These are phyloP conservation scores for Procavia capensis DNA, from an alignment of 2,113 vertebrate species.

Conservation along the genomic window DNA sequence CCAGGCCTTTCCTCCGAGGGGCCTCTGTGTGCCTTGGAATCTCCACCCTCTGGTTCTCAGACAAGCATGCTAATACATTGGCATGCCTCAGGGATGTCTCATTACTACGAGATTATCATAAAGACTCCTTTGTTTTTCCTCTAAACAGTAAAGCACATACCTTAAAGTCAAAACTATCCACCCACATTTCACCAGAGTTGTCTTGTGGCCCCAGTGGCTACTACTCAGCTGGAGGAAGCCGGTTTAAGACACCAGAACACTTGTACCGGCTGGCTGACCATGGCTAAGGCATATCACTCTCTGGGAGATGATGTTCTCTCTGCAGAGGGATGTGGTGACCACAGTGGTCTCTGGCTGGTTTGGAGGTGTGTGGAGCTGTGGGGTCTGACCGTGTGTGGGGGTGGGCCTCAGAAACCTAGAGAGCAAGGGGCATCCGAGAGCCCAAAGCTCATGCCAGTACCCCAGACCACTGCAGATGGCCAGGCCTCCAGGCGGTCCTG, in stretches of 20 bases:
- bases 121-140: neutral
- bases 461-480: neutral
- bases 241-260: neutral
- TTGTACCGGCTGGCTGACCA: neutral
- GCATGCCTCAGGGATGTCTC: neutral
- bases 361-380: no score
- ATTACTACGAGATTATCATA: neutral
- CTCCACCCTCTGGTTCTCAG: neutral
- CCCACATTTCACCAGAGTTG: no score
- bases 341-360: neutral
- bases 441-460: neutral
- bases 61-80: neutral
- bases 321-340: neutral
- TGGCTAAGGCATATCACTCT: neutral
- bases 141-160: neutral
- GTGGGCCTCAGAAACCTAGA: fast-evolving
- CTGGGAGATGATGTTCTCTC: neutral
- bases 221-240: neutral
- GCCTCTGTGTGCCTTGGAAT: no score
- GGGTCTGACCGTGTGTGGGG: no score
- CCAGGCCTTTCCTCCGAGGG: neutral
- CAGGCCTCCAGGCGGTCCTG: no score
- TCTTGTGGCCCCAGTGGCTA: neutral
- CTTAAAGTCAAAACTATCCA: neutral
- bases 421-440: neutral